Evolutionary conservation across 1,140 invertebrate genomes (phyloP).

Genomic region (Diprion similis): DNA sequence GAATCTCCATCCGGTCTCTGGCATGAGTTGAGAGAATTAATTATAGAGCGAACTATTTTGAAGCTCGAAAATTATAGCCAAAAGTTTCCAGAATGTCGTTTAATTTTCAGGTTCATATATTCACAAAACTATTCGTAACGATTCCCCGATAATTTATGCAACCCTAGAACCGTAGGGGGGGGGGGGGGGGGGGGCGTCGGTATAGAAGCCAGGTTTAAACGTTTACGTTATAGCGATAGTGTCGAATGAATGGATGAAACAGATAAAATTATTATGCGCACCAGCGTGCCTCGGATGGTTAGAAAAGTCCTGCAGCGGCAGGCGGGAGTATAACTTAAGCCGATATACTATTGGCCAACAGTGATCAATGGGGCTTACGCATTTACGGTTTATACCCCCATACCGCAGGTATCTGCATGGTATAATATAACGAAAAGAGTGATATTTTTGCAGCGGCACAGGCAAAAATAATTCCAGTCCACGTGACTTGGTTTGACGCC

Average conservation of each 20-base stretch:
- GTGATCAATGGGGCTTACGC: too few species aligned
- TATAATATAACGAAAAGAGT: not conserved
- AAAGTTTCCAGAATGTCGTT: slow-evolving; percentile 15
- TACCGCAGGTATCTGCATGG: too few species aligned
- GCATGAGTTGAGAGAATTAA: not conserved
- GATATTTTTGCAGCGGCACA: not conserved
- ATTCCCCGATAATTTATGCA: slow-evolving; percentile 11
- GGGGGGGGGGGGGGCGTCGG: too few species aligned
- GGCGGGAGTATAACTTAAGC: too few species aligned
- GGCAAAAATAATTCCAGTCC: too few species aligned
- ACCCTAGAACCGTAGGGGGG: not conserved
- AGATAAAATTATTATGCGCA: not conserved
- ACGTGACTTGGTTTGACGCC: too few species aligned
- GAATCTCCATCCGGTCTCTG: too few species aligned
- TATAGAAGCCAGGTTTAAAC: not conserved
- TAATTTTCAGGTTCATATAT: slow-evolving; percentile 16
- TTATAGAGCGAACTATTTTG: slow-evolving; percentile 11
- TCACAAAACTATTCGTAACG: not conserved
- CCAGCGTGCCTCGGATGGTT: too few species aligned
- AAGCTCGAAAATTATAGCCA: slow-evolving; percentile 11
- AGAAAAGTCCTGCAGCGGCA: too few species aligned
- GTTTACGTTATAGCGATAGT: not conserved
- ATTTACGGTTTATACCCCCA: too few species aligned
- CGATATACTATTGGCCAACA: too few species aligned
- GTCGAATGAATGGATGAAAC: not conserved